Base-by-base conservation (phyloP, 1,140 invertebrate genomes). In the Proctacanthus coquilletti region DNA sequence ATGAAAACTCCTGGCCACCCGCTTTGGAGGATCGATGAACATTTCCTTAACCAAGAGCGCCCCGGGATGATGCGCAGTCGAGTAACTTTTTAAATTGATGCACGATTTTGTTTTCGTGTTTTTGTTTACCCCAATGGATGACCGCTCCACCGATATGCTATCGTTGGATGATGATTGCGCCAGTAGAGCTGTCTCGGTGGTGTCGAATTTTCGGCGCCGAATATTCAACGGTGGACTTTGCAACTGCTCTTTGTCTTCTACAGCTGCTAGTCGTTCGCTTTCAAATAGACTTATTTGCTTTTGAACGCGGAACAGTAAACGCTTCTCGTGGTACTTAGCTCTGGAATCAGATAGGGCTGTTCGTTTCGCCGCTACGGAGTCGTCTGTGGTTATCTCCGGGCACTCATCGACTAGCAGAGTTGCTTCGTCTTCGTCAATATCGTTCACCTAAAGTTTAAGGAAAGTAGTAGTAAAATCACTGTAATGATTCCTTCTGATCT, bases 361-460 rank as follows among this genome's bases (percentile, higher is more conserved):
- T 42, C 45, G 3, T 18, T 27, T 1, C 49, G 49, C 36, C 60
- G 45, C 5, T 49, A 56, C 3, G 52, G 54, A 2, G 52, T 54
- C 3, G 49, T 57, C 17, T 54, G 53, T 3, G 56, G n/a, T n/a
- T n/a, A n/a, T n/a, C n/a, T n/a, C n/a, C n/a, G n/a, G n/a, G n/a
- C n/a, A n/a, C n/a, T n/a, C 46, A 33, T 65, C 68, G 9, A 56
- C 58, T 23, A 68, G 70, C 11, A 70, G 41, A 1, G 69, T 70
- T 21, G 66, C 62, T 45, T 68, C 65, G 38, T 71, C 67, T 27
- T 62, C 59, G 3, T 70, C 69, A 41, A n/a, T n/a, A n/a, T n/a
- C n/a, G n/a, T 66, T 63, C 18, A 62, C 64, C 46, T 64, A 62
- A 14, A 51, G 57, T 34, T 58, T 62, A 63, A 65, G 43, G 33